A percentile compares a stretch with the other conserved stretches of the same genome.
phyloP scores from a whole-genome alignment of 2,888 invertebrate genomes.

The Ptilodon capucinus region DNA sequence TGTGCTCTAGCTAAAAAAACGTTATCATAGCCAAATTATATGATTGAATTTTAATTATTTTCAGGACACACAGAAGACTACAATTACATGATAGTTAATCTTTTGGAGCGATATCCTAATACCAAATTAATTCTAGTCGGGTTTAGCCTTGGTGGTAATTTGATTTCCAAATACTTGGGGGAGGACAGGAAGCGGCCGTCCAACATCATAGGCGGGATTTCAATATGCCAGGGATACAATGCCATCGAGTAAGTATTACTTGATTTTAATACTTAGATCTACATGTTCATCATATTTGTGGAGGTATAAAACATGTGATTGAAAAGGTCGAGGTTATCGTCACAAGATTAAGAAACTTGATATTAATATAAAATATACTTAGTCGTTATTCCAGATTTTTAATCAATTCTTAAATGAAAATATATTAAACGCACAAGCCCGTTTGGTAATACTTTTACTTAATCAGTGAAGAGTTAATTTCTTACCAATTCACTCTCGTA shows the following conservation, averaged over 20 bases:
- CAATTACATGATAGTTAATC: constrained; percentile 90
- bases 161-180: constrained; percentile 96
- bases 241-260: constrained; percentile 90
- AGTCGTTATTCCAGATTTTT: neutral
- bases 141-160: constrained; percentile 96
- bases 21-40: too few relatives aligned
- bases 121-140: constrained; percentile 93
- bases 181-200: constrained; percentile 86
- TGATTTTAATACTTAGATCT: neutral
- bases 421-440: too few relatives aligned
- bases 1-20: too few relatives aligned
- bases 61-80: constrained; percentile 95
- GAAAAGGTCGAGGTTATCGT: constrained; percentile 24
- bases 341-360: neutral
- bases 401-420: too few relatives aligned
- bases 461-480: too few relatives aligned
- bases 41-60: too few relatives aligned
- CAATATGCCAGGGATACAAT: constrained; percentile 97
- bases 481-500: too few relatives aligned
- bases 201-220: constrained; percentile 93
- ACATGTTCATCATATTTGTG: neutral
- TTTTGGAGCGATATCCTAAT: constrained; percentile 87
- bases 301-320: neutral
- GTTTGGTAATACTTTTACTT: too few relatives aligned
- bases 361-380: neutral